These are phyloP conservation scores for Leptodirus hochenwartii DNA, from an alignment of 2,888 invertebrate species.

Conservation along the genomic window DNA sequence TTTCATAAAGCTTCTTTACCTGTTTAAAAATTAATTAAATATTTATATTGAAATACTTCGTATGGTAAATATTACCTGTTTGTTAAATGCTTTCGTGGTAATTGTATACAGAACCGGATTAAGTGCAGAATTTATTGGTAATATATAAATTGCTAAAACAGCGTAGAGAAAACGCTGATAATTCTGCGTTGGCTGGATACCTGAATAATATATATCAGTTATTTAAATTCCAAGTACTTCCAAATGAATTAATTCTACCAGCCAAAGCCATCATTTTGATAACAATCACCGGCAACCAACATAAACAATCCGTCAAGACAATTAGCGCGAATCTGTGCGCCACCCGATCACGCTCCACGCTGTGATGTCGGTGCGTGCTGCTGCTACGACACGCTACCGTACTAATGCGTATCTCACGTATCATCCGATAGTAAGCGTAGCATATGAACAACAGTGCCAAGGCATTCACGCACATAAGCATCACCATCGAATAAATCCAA, in stretches of 20 bases:
- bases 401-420: conserved; percentile 35
- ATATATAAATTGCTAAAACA: conserved; percentile 39
- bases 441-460: conserved; percentile 35
- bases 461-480: conserved; percentile 37
- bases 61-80: too few relatives aligned
- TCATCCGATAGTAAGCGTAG: conserved; percentile 37
- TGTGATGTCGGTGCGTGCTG: conserved; percentile 34
- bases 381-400: conserved; percentile 37
- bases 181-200: conserved; percentile 31
- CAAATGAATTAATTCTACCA: conserved; percentile 23
- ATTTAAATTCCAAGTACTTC: not conserved
- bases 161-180: conserved; percentile 28
- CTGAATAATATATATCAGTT: conserved; percentile 20
- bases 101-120: conserved; percentile 43
- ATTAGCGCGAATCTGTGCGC: conserved; percentile 40
- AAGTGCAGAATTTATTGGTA: conserved; percentile 41
- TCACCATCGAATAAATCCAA: conserved; percentile 38
- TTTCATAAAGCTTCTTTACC: conserved; percentile 21
- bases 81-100: conserved; percentile 39
- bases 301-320: conserved; percentile 38
- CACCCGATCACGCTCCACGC: conserved; percentile 33
- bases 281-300: conserved; percentile 40
- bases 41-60: not conserved
- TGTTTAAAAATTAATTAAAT: conserved; percentile 12
- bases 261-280: conserved; percentile 35